These are phyloP conservation scores for Chaunax sp. DNA, from an alignment of 2,797 vertebrate species.

Conservation along the genomic window DNA sequence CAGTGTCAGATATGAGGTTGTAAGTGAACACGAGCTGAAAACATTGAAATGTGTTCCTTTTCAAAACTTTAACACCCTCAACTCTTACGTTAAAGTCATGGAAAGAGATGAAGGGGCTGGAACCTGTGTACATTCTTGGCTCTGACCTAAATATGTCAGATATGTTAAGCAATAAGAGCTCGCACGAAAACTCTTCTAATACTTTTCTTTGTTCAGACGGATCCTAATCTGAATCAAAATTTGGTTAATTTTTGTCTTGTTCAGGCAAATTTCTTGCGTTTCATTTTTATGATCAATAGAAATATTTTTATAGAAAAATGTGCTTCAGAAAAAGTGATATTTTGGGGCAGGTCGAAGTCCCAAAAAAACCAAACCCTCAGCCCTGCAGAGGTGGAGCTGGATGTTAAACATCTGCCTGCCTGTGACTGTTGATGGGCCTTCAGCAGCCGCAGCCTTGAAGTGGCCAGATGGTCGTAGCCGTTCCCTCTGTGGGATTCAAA, in stretches of 20 bases:
- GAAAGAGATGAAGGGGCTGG: background rate
- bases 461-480: constrained; percentile 72
- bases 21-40: constrained; percentile 7
- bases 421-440: constrained; percentile 52
- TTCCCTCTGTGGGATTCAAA: constrained; percentile 50
- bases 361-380: background rate
- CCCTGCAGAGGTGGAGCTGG: constrained; percentile 16
- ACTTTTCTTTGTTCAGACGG: background rate
- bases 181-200: background rate
- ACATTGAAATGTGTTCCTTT: background rate
- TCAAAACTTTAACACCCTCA: background rate
- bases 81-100: constrained; percentile 3
- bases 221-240: too few species aligned
- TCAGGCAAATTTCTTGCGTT: too few species aligned
- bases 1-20: constrained; percentile 21
- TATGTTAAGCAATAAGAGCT: too few species aligned
- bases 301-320: too few species aligned
- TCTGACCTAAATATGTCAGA: too few species aligned
- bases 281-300: too few species aligned
- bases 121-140: too few species aligned
- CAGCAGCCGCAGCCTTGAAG: constrained; percentile 57
- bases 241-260: background rate
- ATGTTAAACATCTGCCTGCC: constrained; percentile 67
- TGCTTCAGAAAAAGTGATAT: too few species aligned
- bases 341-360: too few species aligned